Base-by-base conservation (phyloP, 2,113 vertebrate genomes). In the Antennarius striatus region DNA sequence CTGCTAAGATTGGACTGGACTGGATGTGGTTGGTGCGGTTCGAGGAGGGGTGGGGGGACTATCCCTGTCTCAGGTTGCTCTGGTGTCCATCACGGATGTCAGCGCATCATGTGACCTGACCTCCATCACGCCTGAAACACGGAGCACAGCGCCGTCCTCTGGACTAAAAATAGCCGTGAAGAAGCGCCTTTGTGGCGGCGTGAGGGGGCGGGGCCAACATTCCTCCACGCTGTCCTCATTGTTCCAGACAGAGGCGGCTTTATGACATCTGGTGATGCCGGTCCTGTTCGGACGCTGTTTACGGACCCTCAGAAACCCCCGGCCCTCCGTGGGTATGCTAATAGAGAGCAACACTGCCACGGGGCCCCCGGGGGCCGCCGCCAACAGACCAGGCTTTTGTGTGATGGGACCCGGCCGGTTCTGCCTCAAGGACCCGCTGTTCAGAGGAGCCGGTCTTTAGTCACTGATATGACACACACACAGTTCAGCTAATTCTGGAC, bases 371-470 rank as follows among this genome's bases (percentile, higher is more conserved):
- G 17, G 63, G 28, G 69, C 76, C 73, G 45, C 45, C 29, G 2
- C 43, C 47, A 81, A 86, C 86, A 86, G 71, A 85, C 45, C 16
- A 43, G 10, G 4, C 73, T 71, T 86, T 85, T 88, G 81, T 90
- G 62, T 54, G 59, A 53, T 16, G 43, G n/a, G 68, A 63, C 57
- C 58, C n/a, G 71, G 65, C 70, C 15, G 56, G 30, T 78, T 71
- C 77, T 78, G 86, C 90, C 86, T 75, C 61, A 68, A 83, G 90
- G 77, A 51, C 16, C 77, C 74, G 70, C 73, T 86, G 63, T 86
- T 86, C 82, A 82, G 68, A 86, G 65, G 80, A 58, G 79, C 85
- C 88, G 86, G 71, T 85, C 74, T 83, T 86, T 51, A 83, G 79
- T 75, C 77, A 77, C 83, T 61, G 77, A 80, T 68, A 83, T 70